phyloP scores from a whole-genome alignment of 2,888 invertebrate species.

The Caenorhabditis sinica region DNA sequence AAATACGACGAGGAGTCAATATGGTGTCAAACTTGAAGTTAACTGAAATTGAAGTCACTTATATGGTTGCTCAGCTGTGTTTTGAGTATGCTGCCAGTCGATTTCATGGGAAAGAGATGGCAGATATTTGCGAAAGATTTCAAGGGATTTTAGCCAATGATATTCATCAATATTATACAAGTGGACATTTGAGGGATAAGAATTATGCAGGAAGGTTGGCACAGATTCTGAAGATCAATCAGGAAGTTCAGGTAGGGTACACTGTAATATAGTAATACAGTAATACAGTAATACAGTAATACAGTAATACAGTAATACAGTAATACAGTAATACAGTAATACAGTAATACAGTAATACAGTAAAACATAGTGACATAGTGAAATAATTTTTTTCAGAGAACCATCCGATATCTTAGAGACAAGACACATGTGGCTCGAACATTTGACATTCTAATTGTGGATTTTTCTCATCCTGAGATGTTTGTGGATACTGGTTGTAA shows the following conservation, averaged over 20 bases:
- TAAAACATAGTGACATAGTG: too few species aligned
- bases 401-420: slow-evolving; percentile 51
- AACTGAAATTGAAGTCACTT: slow-evolving; percentile 57
- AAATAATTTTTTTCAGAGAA: slow-evolving; percentile 38
- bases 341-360: too few species aligned
- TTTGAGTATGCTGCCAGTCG: slow-evolving; percentile 57
- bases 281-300: too few species aligned
- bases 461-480: slow-evolving; percentile 57
- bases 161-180: slow-evolving; percentile 57
- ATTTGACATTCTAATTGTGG: slow-evolving; percentile 68
- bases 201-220: slow-evolving; percentile 66
- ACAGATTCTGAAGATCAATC: slow-evolving; percentile 61
- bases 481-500: slow-evolving; percentile 30
- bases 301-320: too few species aligned
- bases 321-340: too few species aligned
- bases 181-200: background rate
- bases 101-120: slow-evolving; percentile 1
- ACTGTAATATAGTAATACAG: too few species aligned
- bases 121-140: slow-evolving; percentile 42
- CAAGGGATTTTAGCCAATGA: slow-evolving; percentile 50
- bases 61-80: slow-evolving; percentile 53
- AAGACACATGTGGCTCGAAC: slow-evolving; percentile 61
- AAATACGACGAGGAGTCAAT: background rate
- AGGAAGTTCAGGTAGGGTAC: slow-evolving; percentile 53
- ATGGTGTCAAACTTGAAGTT: background rate